These are phyloP conservation scores for Monopis laevigella DNA, from an alignment of 2,888 invertebrate species.

Conservation along the genomic window DNA sequence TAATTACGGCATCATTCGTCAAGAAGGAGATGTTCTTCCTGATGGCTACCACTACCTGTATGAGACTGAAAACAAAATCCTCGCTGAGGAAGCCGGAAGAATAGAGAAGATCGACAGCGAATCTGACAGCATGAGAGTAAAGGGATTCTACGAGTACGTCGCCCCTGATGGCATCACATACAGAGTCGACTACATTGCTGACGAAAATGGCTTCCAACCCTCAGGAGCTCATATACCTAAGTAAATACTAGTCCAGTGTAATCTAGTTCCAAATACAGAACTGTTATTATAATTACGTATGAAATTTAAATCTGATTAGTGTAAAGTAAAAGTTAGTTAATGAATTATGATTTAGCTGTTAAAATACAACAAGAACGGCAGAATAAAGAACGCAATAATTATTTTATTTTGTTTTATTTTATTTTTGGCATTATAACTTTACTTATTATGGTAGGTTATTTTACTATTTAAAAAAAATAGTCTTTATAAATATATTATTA, in stretches of 20 bases:
- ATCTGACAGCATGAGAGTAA: slow-evolving; percentile 35
- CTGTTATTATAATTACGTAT: too few species aligned
- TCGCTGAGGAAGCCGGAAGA: slow-evolving; percentile 50
- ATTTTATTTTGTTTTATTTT: too few species aligned
- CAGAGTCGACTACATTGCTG: slow-evolving; percentile 57
- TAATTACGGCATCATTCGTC: slow-evolving; percentile 51
- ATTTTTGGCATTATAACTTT: too few species aligned
- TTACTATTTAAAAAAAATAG: too few species aligned
- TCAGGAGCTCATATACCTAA: slow-evolving; percentile 44
- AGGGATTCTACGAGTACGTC: slow-evolving; percentile 52
- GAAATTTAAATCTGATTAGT: too few species aligned
- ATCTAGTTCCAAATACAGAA: slow-evolving; percentile 15
- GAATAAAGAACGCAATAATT: too few species aligned
- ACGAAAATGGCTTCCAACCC: slow-evolving; percentile 51
- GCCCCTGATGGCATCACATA: slow-evolving; percentile 54
- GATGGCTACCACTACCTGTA: slow-evolving; percentile 58
- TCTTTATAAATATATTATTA: too few species aligned
- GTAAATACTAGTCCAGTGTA: slow-evolving; percentile 25
- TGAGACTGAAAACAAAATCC: slow-evolving; percentile 59
- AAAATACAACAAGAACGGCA: too few species aligned
- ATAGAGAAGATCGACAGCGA: slow-evolving; percentile 42
- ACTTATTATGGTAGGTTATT: too few species aligned
- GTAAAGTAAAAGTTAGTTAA: too few species aligned
- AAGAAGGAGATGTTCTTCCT: slow-evolving; percentile 37
- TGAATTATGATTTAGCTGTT: too few species aligned